Conservation (phyloP, 2,888 invertebrate genomes). For the Apamea monoglypha region DNA sequence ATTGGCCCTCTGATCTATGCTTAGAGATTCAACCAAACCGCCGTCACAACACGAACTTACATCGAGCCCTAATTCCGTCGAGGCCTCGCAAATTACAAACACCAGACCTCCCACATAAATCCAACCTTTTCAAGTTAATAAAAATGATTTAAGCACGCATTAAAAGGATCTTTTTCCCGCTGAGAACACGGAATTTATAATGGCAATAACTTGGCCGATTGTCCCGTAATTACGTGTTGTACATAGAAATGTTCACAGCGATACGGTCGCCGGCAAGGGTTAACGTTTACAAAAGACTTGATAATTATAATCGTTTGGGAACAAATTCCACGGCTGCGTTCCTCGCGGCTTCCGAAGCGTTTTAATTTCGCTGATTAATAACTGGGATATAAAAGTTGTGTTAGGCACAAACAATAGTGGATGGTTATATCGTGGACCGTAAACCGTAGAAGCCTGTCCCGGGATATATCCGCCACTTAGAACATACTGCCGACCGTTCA, state of each 20-base stretch:
- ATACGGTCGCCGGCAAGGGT: constrained; percentile 38
- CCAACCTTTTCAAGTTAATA: constrained; percentile 88
- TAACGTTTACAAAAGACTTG: constrained; percentile 55
- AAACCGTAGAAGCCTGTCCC: constrained; percentile 64
- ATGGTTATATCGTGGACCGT: constrained; percentile 63
- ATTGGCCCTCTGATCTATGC: neutral
- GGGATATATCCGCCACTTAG: constrained; percentile 64
- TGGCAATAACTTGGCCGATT: constrained; percentile 82
- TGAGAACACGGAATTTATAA: constrained; percentile 85
- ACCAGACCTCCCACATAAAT: constrained; percentile 83
- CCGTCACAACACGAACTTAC: constrained; percentile 60
- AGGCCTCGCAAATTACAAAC: constrained; percentile 81
- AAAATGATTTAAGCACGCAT: constrained; percentile 89
- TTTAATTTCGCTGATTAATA: constrained; percentile 79
- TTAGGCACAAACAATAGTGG: constrained; percentile 76
- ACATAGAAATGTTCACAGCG: constrained; percentile 60
- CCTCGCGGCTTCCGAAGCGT: constrained; percentile 65
- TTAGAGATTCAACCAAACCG: constrained; percentile 27
- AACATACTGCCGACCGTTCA: constrained; percentile 67
- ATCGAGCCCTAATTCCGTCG: constrained; percentile 74
- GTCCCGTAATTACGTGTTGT: constrained; percentile 78
- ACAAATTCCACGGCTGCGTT: constrained; percentile 65
- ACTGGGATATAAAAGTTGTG: constrained; percentile 73
- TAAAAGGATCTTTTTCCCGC: constrained; percentile 85
- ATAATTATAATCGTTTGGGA: constrained; percentile 60